phyloP scores from a whole-genome alignment of 2,113 vertebrate genomes.

The Chiloscyllium plagiosum region DNA sequence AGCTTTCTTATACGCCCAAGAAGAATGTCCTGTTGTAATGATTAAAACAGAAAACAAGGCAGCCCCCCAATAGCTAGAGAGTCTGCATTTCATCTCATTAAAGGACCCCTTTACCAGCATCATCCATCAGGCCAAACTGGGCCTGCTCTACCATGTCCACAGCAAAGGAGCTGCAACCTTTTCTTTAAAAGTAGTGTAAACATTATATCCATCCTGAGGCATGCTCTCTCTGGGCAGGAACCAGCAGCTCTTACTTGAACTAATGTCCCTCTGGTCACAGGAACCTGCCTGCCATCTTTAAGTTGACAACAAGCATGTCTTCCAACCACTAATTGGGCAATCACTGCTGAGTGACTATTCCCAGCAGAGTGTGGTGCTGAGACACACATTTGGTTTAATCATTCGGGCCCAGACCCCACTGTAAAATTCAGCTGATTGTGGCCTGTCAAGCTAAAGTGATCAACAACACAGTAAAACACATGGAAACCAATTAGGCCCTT shows the following conservation, averaged over 20 bases:
- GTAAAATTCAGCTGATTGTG: background rate
- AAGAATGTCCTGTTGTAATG: too few species aligned
- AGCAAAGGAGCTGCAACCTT: too few species aligned
- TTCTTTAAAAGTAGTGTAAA: too few species aligned
- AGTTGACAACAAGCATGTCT: background rate
- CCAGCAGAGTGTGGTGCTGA: background rate
- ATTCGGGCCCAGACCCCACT: background rate
- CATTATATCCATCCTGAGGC: too few species aligned
- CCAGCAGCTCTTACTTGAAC: background rate
- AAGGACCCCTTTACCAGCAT: too few species aligned
- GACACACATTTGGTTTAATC: background rate
- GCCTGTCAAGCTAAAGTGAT: background rate
- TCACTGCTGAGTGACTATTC: background rate
- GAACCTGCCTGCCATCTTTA: background rate
- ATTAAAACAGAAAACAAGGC: too few species aligned
- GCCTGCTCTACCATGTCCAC: too few species aligned
- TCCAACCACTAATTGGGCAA: background rate
- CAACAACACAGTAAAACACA: background rate
- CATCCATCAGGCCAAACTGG: too few species aligned
- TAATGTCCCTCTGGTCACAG: background rate
- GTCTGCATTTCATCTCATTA: too few species aligned
- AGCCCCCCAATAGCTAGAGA: too few species aligned
- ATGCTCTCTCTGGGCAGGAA: background rate
- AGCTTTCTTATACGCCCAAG: too few species aligned
- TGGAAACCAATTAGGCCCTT: background rate